Base-by-base conservation (phyloP, 2,888 invertebrate species). In the Oscheius sp. region DNA sequence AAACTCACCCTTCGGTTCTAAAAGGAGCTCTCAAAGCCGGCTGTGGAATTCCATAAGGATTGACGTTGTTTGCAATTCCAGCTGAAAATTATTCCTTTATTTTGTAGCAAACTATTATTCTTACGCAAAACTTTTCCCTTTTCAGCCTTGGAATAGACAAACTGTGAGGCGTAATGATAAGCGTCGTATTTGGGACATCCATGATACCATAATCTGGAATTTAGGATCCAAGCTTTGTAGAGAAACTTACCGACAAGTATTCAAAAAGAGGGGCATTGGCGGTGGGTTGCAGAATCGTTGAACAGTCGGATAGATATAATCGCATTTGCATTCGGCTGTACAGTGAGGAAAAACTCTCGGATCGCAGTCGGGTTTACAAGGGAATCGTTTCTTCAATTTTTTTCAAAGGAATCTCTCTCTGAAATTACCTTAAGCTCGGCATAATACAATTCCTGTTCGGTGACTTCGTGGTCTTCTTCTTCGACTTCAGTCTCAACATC, bases 201-300 rank as follows among this genome's bases (percentile, higher is more conserved):
- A 55, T 83, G 71, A 55, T 83, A 83, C 83, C 83, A 83, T 27
- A 78, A 57, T 48, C 78, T 78, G 45, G 29, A 74, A 31, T 10
- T 12, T 3, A 15, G 4, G 2, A 10, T 29, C 17, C 31, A 50
- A 55, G 48, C n/a, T 3, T 48, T 12, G n/a, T n/a, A n/a, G n/a
- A n/a, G n/a, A 25, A 3, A 27, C 23, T 20, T 53, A 78, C 75
- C 82, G 75, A 72, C 83, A 83, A 17, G 82, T 82, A 50, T 82
- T 82, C 25, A 83, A 70, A 69, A 83, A 83, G 15, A 83, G 31
- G 6, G 83, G 83, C 64, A 83, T 73, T 12, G 83, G 82, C 8
- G 83, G 83, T 20, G 83, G 83, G 57, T 83, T 83, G 71, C 83
- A 83, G 77, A 83, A 83, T 53, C 76, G 69, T 42, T 83, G 83